Base-by-base conservation (phyloP, 2,888 invertebrate genomes). In the Petrolisthes manimaculis region DNA sequence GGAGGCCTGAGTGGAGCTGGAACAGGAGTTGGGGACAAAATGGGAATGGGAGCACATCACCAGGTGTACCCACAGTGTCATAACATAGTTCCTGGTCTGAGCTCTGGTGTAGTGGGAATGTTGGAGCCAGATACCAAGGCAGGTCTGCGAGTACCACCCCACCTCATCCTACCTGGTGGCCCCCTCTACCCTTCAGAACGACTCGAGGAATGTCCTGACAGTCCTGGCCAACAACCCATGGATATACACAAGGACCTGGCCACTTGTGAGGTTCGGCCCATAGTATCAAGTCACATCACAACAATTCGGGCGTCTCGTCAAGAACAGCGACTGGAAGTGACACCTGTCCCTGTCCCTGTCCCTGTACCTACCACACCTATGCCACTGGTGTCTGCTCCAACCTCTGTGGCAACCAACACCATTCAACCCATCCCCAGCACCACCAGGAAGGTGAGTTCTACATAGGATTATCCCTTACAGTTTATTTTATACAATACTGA, bases 41-140 rank as follows among this genome's bases (percentile, higher is more conserved):
- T 79, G 12, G 75, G 54, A 3, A 5, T 24, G 5, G 86, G 81
- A 18, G 37, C 37, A 37, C 81, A 81, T 24, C 88, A 82, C 12
- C 79, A 84, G n/a, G 67, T 88, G 37, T 88, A 84, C 37, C 86
- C 71, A 56, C 80, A 80, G 12, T 69, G 81, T 54, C 84, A 88
- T 51, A 84, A 37, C 14, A 61, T 88, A 8, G 75, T 84, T 37
- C 84, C 88, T 1, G 75, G 56, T 67, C 61, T 81, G 14, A 81
- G 74, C 51, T 53, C 80, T 5, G 53, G 56, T 61, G 21, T 51
- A 18, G 54, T 87, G 53, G 61, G 67, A n/a, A 71, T 86, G 9
- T 51, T 86, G 24, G 78, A 75, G 4, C 6, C 81, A 21, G 84
- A 88, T 69, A 61, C 53, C 24, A 88, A 88, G 61, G 8, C 69